Evolutionary conservation across 2,113 vertebrate species (phyloP).

Genomic region (Ctenodactylus gundi): DNA sequence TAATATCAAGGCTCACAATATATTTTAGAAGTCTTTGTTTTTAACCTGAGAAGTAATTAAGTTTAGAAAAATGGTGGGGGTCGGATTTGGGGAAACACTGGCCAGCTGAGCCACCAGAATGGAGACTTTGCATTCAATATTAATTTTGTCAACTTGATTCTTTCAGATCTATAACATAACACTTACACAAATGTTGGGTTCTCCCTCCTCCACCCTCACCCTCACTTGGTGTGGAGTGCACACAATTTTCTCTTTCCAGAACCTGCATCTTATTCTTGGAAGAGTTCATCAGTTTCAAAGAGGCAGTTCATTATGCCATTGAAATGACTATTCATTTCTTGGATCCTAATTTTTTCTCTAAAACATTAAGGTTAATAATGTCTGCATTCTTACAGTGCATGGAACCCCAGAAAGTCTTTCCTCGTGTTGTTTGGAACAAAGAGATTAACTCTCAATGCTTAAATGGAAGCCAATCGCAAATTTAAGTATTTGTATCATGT

Average conservation of each 20-base stretch:
- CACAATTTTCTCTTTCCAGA: slow-evolving; percentile 80
- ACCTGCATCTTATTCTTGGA: slow-evolving; percentile 79
- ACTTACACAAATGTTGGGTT: slow-evolving; percentile 74
- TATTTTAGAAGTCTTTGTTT: slow-evolving; percentile 66
- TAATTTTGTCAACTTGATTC: slow-evolving; percentile 49
- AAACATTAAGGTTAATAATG: slow-evolving; percentile 73
- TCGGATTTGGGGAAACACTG: slow-evolving; percentile 65
- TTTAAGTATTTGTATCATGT: slow-evolving; percentile 46
- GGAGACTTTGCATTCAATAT: slow-evolving; percentile 53
- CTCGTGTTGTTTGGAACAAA: slow-evolving; percentile 52
- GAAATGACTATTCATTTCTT: slow-evolving; percentile 73
- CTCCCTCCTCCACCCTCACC: neutral
- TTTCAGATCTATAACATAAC: slow-evolving; percentile 58
- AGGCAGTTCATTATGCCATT: slow-evolving; percentile 76
- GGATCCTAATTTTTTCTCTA: slow-evolving; percentile 10
- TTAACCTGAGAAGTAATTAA: slow-evolving; percentile 77
- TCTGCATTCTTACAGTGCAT: slow-evolving; percentile 67
- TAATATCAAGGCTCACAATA: slow-evolving; percentile 71
- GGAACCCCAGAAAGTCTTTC: slow-evolving; percentile 47
- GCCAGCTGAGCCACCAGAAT: slow-evolving; percentile 74
- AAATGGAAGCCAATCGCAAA: slow-evolving; percentile 34
- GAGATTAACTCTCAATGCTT: slow-evolving; percentile 35
- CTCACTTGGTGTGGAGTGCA: slow-evolving; percentile 78
- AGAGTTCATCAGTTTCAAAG: slow-evolving; percentile 83
- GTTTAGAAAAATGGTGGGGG: slow-evolving; percentile 64